These are phyloP conservation scores for Gymnopithys bicolor DNA, from an alignment of 2,797 vertebrate species.

Conservation along the genomic window DNA sequence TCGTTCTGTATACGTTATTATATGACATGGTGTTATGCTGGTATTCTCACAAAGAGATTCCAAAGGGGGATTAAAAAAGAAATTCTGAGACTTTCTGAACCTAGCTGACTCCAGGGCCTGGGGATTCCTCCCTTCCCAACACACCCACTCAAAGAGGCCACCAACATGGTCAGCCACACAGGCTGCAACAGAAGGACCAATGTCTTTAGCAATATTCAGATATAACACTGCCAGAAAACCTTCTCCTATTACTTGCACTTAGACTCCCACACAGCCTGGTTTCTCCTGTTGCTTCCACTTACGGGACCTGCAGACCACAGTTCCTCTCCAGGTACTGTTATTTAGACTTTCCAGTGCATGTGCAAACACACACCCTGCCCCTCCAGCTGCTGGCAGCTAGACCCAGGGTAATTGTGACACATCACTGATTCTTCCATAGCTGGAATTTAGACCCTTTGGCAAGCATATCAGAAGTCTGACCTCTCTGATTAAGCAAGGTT, in stretches of 20 bases:
- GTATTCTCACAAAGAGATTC: not conserved
- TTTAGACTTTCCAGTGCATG: not conserved
- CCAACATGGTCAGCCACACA: rapidly evolving
- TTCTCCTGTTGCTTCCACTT: not conserved
- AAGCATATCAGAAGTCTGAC: not conserved
- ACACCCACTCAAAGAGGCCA: not conserved
- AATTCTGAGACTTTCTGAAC: not conserved
- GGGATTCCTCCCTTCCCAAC: not conserved
- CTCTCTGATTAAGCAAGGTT: not conserved
- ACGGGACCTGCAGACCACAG: not conserved
- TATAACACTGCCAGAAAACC: not conserved
- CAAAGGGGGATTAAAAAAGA: rapidly evolving
- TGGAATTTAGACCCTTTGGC: not conserved
- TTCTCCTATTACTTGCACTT: not conserved
- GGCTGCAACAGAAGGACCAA: not conserved
- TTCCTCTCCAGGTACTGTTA: not conserved
- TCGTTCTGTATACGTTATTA: not conserved
- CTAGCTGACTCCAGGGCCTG: not conserved
- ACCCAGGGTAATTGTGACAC: too few species aligned
- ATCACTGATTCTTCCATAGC: not conserved
- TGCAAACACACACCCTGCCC: too few species aligned
- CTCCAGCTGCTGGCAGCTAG: not conserved
- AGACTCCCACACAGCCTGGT: rapidly evolving
- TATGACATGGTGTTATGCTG: not conserved
- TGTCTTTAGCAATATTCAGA: not conserved